These are phyloP conservation scores for Protobothrops flavoviridis DNA, from an alignment of 2,113 vertebrate species.

Conservation along the genomic window DNA sequence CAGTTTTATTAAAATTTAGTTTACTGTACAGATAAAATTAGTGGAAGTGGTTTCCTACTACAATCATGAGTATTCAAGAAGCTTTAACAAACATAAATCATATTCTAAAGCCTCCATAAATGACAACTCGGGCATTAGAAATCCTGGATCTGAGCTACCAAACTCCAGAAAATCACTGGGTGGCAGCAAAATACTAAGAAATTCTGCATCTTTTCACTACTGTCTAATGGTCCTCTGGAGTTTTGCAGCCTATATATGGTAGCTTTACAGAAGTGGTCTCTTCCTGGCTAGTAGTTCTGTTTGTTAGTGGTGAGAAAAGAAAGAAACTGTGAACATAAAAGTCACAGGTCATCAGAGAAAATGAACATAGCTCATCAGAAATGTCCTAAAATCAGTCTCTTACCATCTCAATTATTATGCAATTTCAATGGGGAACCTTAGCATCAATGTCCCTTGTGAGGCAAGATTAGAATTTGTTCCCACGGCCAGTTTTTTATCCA, in stretches of 20 bases:
- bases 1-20: too few relatives aligned
- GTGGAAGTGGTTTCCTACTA: background rate
- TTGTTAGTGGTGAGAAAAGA: background rate
- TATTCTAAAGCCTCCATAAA: background rate
- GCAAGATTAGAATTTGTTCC: background rate
- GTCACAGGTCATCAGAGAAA: background rate
- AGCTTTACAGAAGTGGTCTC: too few relatives aligned
- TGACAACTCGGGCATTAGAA: background rate
- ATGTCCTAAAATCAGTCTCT: background rate
- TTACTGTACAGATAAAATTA: background rate
- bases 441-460: accelerated
- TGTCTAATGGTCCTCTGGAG: too few relatives aligned
- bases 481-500: background rate
- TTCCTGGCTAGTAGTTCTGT: background rate
- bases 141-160: too few relatives aligned
- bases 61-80: background rate
- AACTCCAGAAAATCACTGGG: too few relatives aligned
- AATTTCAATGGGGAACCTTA: background rate
- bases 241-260: too few relatives aligned
- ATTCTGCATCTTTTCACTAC: too few relatives aligned
- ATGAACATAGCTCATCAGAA: background rate
- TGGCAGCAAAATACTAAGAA: too few relatives aligned
- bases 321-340: background rate
- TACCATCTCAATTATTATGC: background rate
- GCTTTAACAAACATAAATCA: conserved; percentile 20